Evolutionary conservation across 2,888 invertebrate genomes (phyloP), one percentile per base, ranked within the genome.

Genomic region (Drepanosiphum platanoidis): DNA sequence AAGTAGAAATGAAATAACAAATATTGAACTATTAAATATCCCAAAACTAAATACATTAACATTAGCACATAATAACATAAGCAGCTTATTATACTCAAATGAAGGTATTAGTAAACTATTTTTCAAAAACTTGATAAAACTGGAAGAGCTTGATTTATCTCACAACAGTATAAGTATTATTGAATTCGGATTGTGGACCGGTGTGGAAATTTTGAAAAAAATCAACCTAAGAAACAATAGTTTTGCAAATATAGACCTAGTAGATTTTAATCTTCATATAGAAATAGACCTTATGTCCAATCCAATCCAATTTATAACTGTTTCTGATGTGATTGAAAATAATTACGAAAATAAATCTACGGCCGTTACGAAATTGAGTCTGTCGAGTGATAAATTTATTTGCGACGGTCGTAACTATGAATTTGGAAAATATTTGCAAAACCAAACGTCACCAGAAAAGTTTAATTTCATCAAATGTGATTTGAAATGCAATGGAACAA

Each of bases 151-250:
- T 36, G 92, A 93, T 88, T 89, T 94, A 86, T 91, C 92, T 68
- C 92, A 93, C 88, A 95, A 94, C 89, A 91, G 92, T 68, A 92
- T 95, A 66, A 90, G 91, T 86, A 88, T 89, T 13, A 91, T 93
- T 78, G 94, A 92, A 39, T 9, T 9, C 88, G 89, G 90, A 4
- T 94, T 94, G 88, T 95, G 95, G 93, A 91, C 91, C 88, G 89
- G 92, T 34, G 91, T 92, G 84, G 87, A 90, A 0, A 88, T 90
- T 13, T 91, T 96, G 72, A 90, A 91, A 89, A 96, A 72, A 87
- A 88, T 86, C 72, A 88, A 18, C n/a, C 68, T 87, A 30, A 39
- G 87, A 74, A 91, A 91, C 87, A 90, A 91, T 22, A 92, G 96
- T 78, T 88, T 89, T 64, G 86, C 13, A 87, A 89, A 1, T 86